phyloP scores from a whole-genome alignment of 2,888 invertebrate genomes.

The Platycnemis pennipes region DNA sequence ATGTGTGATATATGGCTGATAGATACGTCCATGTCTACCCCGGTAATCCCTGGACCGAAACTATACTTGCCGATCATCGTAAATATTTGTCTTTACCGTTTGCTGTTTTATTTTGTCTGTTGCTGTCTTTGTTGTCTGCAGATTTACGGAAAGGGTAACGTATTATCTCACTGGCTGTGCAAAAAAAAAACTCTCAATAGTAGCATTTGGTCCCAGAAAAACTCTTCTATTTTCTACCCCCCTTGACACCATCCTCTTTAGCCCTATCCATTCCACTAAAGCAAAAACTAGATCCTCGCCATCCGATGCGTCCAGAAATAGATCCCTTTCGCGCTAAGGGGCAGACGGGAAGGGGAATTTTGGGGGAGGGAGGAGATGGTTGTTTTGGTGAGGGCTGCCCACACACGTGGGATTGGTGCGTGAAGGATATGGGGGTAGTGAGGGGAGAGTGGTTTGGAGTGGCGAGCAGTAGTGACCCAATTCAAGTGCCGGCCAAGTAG shows the following conservation, averaged over 20 bases:
- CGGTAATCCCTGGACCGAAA: too few species aligned
- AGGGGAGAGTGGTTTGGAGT: background rate
- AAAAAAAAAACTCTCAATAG: too few species aligned
- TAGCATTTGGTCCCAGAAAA: too few species aligned
- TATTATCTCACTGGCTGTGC: too few species aligned
- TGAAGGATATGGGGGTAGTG: background rate
- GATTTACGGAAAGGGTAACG: too few species aligned
- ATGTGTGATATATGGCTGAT: too few species aligned
- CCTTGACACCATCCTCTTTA: background rate
- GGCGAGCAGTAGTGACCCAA: constrained; percentile 9
- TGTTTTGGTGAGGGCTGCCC: background rate
- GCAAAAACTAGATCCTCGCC: too few species aligned
- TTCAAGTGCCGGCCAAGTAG: constrained; percentile 24
- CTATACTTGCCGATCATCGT: too few species aligned
- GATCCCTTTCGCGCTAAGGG: background rate
- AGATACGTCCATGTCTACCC: too few species aligned
- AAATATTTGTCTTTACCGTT: too few species aligned
- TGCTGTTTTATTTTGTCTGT: too few species aligned
- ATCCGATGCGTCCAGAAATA: constrained; percentile 45
- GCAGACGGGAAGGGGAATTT: background rate
- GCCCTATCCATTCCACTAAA: background rate
- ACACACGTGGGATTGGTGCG: background rate
- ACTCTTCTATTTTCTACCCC: background rate
- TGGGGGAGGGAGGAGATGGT: background rate
- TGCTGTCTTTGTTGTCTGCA: too few species aligned